phyloP scores from a whole-genome alignment of 2,113 vertebrate species.

The Egretta garzetta region DNA sequence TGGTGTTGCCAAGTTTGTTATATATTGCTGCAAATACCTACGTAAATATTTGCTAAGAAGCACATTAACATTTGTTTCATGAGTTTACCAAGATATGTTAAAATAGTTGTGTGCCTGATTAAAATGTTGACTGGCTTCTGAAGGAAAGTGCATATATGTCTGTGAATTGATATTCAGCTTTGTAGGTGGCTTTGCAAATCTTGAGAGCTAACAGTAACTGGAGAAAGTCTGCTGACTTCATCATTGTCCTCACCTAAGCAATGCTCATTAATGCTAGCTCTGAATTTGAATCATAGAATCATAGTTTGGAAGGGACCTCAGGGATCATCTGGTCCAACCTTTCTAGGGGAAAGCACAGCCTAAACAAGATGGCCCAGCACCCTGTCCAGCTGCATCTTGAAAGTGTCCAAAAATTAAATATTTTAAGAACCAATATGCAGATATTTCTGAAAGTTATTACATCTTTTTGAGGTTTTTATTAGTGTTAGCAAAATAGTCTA shows the following conservation, averaged over 20 bases:
- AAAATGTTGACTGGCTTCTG: background rate
- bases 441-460: background rate
- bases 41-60: background rate
- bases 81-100: background rate
- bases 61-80: background rate
- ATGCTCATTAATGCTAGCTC: background rate
- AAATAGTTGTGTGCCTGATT: background rate
- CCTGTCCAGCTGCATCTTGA: too few species aligned
- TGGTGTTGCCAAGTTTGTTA: background rate
- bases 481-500: background rate
- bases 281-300: background rate
- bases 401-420: too few species aligned
- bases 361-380: too few species aligned
- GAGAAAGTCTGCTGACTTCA: background rate
- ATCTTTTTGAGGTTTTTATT: background rate
- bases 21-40: background rate
- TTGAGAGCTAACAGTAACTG: background rate
- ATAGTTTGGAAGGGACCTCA: too few species aligned
- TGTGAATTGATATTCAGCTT: background rate
- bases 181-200: background rate
- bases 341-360: too few species aligned
- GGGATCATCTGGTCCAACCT: too few species aligned
- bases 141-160: background rate
- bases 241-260: background rate
- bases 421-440: background rate